Conservation (phyloP, 2,888 invertebrate species). For the Erebia ligea region DNA sequence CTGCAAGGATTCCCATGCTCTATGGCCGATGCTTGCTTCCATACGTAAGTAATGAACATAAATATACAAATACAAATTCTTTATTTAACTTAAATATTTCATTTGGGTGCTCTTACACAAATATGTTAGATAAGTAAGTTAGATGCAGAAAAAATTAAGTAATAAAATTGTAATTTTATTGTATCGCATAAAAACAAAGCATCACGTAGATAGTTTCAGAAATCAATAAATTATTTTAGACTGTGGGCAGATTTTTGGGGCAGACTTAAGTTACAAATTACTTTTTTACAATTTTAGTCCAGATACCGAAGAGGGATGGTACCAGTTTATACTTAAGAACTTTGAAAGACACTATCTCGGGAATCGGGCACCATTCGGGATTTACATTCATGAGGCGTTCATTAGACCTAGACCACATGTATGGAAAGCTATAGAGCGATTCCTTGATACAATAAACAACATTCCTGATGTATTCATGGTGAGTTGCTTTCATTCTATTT, state of each 20-base stretch:
- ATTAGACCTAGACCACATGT: constrained; percentile 63
- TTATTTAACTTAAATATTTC: not conserved
- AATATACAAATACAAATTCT: too few species aligned
- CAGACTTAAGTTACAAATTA: too few species aligned
- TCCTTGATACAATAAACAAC: constrained; percentile 79
- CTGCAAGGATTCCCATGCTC: constrained; percentile 77
- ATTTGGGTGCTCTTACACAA: not conserved
- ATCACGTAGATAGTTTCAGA: too few species aligned
- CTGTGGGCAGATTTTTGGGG: too few species aligned
- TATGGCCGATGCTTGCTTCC: constrained; percentile 81
- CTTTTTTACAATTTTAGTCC: constrained; percentile 49
- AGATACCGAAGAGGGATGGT: constrained; percentile 66
- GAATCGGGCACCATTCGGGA: constrained; percentile 86
- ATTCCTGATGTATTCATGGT: constrained; percentile 84
- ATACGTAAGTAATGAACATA: constrained; percentile 60
- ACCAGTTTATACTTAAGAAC: constrained; percentile 84
- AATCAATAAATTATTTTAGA: too few species aligned
- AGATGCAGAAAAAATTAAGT: too few species aligned
- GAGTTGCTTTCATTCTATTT: constrained; percentile 23
- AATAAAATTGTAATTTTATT: too few species aligned
- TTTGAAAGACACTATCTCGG: constrained; percentile 85
- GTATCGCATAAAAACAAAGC: too few species aligned
- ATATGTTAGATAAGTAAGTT: too few species aligned
- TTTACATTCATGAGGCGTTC: constrained; percentile 87
- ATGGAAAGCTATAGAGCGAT: constrained; percentile 76